A percentile compares a stretch with the other conserved stretches of the same genome.
Conservation (phyloP, 2,113 vertebrate species). For the Chaetorhynchus papuensis region DNA sequence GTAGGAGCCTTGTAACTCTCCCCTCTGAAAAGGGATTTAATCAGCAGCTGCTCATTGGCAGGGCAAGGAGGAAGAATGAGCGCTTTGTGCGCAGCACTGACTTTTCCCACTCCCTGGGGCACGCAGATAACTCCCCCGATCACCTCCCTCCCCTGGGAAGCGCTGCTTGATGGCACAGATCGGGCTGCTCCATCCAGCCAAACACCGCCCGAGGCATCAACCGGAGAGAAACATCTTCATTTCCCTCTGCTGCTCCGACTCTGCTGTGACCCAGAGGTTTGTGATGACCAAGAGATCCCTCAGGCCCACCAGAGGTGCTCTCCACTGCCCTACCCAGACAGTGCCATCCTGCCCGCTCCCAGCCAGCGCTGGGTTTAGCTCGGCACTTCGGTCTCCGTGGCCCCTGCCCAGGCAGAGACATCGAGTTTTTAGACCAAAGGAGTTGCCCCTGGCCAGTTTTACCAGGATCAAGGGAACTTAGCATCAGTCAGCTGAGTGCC, state of each 20-base stretch:
- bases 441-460: neutral
- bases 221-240: neutral
- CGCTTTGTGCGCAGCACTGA: neutral
- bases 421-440: neutral
- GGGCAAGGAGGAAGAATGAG: neutral
- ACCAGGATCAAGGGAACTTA: neutral
- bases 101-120: neutral
- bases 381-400: neutral
- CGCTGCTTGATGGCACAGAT: neutral
- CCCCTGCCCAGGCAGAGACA: neutral
- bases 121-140: neutral
- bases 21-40: slow-evolving; percentile 42
- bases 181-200: neutral
- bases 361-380: neutral
- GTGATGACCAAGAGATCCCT: neutral
- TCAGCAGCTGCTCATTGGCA: neutral
- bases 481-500: neutral
- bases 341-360: neutral
- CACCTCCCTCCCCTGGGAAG: neutral
- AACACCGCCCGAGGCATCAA: neutral
- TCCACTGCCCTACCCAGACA: accelerated
- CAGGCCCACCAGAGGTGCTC: neutral
- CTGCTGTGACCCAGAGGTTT: accelerated
- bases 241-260: neutral
- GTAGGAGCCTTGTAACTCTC: neutral